phyloP scores from a whole-genome alignment of 2,888 invertebrate species.

The Rhingia campestris region DNA sequence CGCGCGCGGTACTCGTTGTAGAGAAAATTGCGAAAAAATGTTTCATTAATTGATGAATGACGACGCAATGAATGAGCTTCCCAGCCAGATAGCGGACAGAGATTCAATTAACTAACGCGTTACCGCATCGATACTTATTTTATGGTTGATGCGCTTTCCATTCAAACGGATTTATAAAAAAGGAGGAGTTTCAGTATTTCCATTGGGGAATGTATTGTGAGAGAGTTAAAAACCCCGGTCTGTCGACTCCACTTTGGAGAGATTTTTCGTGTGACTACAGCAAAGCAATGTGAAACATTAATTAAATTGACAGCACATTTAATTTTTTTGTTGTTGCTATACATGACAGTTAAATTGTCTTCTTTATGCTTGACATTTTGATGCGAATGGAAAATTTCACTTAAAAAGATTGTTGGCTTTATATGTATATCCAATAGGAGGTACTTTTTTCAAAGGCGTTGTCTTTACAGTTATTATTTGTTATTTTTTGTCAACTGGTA shows the following conservation, averaged over 20 bases:
- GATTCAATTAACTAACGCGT: conserved; percentile 65
- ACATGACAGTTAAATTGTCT: conserved; percentile 29
- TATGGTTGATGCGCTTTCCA: conserved; percentile 60
- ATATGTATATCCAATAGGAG: too few species aligned
- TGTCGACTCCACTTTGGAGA: neutral
- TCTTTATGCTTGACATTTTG: conserved; percentile 16
- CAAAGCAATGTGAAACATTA: conserved; percentile 53
- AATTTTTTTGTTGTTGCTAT: conserved; percentile 42
- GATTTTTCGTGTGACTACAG: conserved; percentile 46
- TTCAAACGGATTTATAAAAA: conserved; percentile 30
- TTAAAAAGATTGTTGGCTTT: neutral
- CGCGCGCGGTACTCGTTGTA: neutral
- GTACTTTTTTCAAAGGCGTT: too few species aligned
- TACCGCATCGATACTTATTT: conserved; percentile 71
- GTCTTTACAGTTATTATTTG: too few species aligned
- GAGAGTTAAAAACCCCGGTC: neutral
- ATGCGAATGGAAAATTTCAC: conserved; percentile 28
- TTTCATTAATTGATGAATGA: conserved; percentile 67
- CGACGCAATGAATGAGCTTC: conserved; percentile 67
- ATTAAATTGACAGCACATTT: conserved; percentile 64
- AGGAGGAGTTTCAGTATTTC: neutral
- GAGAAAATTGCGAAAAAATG: conserved; percentile 23
- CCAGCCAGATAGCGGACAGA: conserved; percentile 52
- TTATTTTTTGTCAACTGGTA: too few species aligned
- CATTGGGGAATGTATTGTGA: conserved; percentile 38